A percentile compares a stretch with the other conserved stretches of the same genome.
These are phyloP conservation scores for Tarsius wallacei DNA, from an alignment of 2,797 vertebrate genomes.

Conservation along the genomic window DNA sequence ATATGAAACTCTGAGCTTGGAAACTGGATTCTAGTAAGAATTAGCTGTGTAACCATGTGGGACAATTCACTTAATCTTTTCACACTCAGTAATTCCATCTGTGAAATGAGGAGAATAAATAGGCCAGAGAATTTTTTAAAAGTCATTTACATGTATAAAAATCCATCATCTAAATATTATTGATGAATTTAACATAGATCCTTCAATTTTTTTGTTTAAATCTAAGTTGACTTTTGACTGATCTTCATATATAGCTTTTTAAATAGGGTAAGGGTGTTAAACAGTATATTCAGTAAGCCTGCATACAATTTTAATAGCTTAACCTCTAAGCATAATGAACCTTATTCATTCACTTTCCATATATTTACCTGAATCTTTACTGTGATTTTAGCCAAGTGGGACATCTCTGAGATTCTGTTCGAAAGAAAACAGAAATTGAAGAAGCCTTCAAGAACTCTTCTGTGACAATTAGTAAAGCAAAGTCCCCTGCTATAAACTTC, in stretches of 20 bases:
- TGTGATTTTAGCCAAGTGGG: conserved; percentile 13
- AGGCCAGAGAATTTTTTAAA: not conserved
- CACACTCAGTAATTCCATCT: not conserved
- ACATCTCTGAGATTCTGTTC: not conserved
- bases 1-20: conserved; percentile 19
- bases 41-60: not conserved
- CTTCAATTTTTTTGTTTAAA: conserved; percentile 20
- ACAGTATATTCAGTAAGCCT: not conserved
- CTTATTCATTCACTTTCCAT: not conserved
- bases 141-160: conserved; percentile 36
- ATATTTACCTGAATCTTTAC: conserved; percentile 26
- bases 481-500: conserved; percentile 11
- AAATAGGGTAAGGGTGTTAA: not conserved
- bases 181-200: conserved; percentile 1
- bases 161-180: conserved; percentile 15
- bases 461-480: conserved; percentile 46
- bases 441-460: not conserved
- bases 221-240: conserved; percentile 13
- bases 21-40: conserved; percentile 18
- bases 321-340: not conserved
- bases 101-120: not conserved
- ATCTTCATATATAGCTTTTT: not conserved
- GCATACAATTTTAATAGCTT: conserved; percentile 25
- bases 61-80: conserved; percentile 49
- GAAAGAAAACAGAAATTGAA: conserved; percentile 27